Conservation (phyloP, 2,113 vertebrate genomes). For the Neopipo cinnamomea region DNA sequence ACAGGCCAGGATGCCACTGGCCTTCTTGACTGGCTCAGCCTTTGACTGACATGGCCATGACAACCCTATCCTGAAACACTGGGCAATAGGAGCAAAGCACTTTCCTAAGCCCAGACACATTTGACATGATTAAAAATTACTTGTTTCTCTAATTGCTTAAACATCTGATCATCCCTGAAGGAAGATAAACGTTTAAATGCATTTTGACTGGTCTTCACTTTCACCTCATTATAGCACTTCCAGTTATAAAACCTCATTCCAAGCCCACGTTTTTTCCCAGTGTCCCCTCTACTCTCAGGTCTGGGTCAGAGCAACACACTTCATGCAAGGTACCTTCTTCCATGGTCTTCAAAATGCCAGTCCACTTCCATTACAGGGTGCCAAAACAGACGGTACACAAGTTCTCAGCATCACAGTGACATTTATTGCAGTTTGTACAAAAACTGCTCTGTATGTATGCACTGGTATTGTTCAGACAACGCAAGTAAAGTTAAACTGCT, state of each 20-base stretch:
- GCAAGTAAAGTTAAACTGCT: neutral
- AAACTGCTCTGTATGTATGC: neutral
- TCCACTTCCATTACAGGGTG: neutral
- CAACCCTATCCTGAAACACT: neutral
- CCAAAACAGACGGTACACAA: neutral
- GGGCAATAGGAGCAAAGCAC: accelerated
- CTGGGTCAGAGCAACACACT: neutral
- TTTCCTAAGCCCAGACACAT: neutral
- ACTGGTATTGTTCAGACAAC: neutral
- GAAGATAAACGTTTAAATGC: neutral
- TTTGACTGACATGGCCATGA: neutral
- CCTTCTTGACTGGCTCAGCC: neutral
- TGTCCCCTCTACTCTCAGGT: neutral
- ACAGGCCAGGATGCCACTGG: neutral
- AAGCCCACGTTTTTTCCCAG: neutral
- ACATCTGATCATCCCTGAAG: neutral
- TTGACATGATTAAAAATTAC: neutral
- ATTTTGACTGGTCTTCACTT: neutral
- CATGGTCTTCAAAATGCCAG: neutral
- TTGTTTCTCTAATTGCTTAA: neutral
- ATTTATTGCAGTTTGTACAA: neutral
- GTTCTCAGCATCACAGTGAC: neutral
- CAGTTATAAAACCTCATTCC: neutral
- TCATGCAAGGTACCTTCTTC: neutral
- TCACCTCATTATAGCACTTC: neutral